Base-by-base conservation (phyloP, 2,888 invertebrate genomes). In the Harpagoxenus sublaevis region DNA sequence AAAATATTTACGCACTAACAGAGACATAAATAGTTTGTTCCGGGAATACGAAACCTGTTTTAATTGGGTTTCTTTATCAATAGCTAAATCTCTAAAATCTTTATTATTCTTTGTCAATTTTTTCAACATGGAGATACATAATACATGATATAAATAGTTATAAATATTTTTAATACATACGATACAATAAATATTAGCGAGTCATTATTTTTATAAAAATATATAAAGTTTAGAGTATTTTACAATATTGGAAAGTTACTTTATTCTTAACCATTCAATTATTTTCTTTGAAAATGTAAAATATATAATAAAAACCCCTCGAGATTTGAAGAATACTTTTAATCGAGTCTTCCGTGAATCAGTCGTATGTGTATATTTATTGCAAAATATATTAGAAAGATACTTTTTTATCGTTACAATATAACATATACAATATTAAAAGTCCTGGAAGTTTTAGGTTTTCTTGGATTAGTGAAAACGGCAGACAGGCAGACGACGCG, bases 1-100 rank as follows among this genome's bases (percentile, higher is more conserved):
- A 78, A 68, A 78, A 55, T 53, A 68, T 55, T 78, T 70, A 70
- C 42, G 28, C 31, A 42, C 31, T 70, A 31, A 51, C 42, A 70
- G 42, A 78, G 68, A 78, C 28, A 55, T 65, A 68, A 68, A 78
- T 70, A 78, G 78, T 78, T 78, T 4, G 31, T 78, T 28, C 42
- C n/a, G 8, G 12, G 53, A 66, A 66, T 45, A 35, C 18, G 23
- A 42, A 68, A 78, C 70, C 70, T 78, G 70, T 78, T 78, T 78
- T 45, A 55, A 78, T 78, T 78, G 31, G 68, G 15, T 63, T 63
- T 63, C 31, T 9, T 63, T n/a, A 23, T 39, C 10, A 48, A 62
- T 23, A 62, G 10, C 42, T 35, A 35, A 18, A 4, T 48, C 18
- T 48, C 18, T 48, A 9, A 48, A 68, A 63, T 63, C 45, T 75